Evolutionary conservation across 2,113 vertebrate genomes (phyloP), one percentile per base, ranked within the genome.

Genomic region (Lophochroa leadbeateri): DNA sequence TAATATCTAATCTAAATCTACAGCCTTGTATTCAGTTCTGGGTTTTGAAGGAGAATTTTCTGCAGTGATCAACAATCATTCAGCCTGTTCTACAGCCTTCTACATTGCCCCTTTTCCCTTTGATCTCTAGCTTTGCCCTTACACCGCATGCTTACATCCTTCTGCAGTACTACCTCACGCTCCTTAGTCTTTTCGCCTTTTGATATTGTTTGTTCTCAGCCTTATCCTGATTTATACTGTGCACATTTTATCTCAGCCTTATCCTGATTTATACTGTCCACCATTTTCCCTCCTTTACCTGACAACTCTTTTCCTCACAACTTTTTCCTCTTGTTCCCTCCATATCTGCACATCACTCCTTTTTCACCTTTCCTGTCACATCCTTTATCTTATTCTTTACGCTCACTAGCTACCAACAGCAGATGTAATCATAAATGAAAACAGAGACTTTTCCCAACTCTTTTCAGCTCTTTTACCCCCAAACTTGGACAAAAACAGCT

Each of bases 161-260:
- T 24, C 61, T 20, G 10, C 27, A 55, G 6, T 17, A 24, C n/a
- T 43, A 53, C 7, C 8, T 11, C 11, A 5, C 0, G 5, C 11
- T 21, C 20, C 1, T 2, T 2, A 23, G 5, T 29, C 18, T 16
- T 35, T 43, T 58, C 0, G 0, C 5, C 6, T 53, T 72, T 19
- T 37, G 12, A 15, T 71, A 24, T 67, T 58, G 16, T 29, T 28
- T 24, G 2, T 65, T 82, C 46, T 67, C 61, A 71, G 33, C 37
- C 31, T 75, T 3, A 1, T 20, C 24, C 8, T 39, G 24, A 28
- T 74, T 84, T 60, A 43, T 60, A 29, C 6, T 2, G 5, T 35
- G 4, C 3, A 39, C 39, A 11, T 39, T 39, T 39, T 39, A 39
- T 80, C 43, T 67, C 61, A 71, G 33, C 43, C 31, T 75, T 3